Evolutionary conservation across 1,140 invertebrate species (phyloP), one percentile per base, ranked within the genome.

Genomic region (Zaprionus davidi): DNA sequence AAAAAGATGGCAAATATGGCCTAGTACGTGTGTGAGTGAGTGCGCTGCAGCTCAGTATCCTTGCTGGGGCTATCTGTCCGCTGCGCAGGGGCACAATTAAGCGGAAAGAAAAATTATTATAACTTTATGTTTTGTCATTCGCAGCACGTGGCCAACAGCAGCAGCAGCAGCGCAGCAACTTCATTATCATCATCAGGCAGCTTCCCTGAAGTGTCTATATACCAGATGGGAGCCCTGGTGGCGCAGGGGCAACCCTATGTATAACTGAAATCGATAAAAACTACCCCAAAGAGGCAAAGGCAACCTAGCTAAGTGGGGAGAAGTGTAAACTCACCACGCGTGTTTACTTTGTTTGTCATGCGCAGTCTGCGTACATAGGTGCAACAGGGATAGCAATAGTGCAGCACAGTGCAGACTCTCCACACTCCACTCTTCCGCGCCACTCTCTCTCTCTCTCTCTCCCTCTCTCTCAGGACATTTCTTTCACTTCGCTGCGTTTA

Each of bases 91-190:
- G 72, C 80, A 91, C 87, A 91, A 91, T 91, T 91, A 87, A 91
- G 84, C 88, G 88, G 88, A 91, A 91, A 91, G 84, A 91, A 91
- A 91, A 91, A 91, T 91, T 91, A 91, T 88, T 91, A 91, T 88
- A 91, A 91, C 84, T 91, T 90, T 87, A 85, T 82, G 82, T 90
- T 90, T 90, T 90, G 85, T 90, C 85, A 90, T 90, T 90, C 86
- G 71, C 62, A 71, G 78, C 83, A 87, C 83, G 84, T 86, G 66
- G 49, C 31, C 26, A 44, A 11, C 20, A n/a, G 22, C 22, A 20
- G 46, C 46, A 13, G 22, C 26, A 11, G 60, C 60, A 22, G 26
- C 31, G 31, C 31, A 34, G 31, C 31, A 34, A 34, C 31, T 34
- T 34, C 64, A 56, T 24, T 9, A 44, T 56, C 55, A 31, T 57